Evolutionary conservation across 2,888 invertebrate genomes (phyloP).

Genomic region (Heteromurus nitidus): DNA sequence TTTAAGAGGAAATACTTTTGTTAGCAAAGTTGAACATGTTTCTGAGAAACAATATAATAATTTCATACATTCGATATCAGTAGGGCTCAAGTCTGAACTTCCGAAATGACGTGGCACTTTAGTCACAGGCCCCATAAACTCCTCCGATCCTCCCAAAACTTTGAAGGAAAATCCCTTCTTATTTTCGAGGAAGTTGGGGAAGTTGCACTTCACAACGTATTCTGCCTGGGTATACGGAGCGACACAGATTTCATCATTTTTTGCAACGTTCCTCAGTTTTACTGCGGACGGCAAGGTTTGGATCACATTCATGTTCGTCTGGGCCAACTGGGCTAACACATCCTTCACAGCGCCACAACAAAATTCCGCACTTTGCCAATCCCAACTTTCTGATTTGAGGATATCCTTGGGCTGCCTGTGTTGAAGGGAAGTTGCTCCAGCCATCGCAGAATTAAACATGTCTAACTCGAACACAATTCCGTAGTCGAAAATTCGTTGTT

Average conservation of each 20-base stretch:
- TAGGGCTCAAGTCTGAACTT: too few species aligned
- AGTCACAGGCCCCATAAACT: background rate
- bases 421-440: background rate
- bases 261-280: background rate
- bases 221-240: slow-evolving; percentile 7
- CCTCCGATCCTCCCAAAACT: background rate
- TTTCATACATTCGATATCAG: background rate
- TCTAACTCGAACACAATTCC: too few species aligned
- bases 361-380: background rate
- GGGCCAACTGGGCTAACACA: background rate
- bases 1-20: background rate
- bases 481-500: background rate
- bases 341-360: background rate
- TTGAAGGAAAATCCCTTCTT: background rate
- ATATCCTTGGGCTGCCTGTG: background rate
- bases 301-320: slow-evolving; percentile 16
- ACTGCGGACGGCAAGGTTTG: background rate
- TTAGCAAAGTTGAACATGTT: background rate
- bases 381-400: background rate
- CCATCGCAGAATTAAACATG: background rate
- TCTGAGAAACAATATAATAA: background rate
- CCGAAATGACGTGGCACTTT: background rate
- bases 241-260: background rate
- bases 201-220: background rate
- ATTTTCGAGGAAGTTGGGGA: background rate